Evolutionary conservation across 1,140 invertebrate genomes (phyloP).

Genomic region (Penaeus japonicus): DNA sequence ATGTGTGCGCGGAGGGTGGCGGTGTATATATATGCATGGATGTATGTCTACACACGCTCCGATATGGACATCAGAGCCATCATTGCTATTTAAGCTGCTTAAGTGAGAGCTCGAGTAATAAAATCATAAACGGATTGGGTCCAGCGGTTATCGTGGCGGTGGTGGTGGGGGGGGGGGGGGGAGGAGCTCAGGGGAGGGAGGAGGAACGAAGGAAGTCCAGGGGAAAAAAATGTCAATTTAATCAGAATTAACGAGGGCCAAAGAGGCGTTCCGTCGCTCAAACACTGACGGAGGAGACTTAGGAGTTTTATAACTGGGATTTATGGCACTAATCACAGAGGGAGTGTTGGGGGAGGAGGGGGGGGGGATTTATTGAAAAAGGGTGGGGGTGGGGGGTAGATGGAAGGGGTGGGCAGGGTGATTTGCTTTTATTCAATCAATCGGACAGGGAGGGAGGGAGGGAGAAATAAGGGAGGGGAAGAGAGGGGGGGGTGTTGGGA

Average conservation of each 20-base stretch:
- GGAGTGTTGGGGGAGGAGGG: not conserved
- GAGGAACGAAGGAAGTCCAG: not conserved
- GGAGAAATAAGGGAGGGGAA: not conserved
- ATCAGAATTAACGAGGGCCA: constrained; percentile 17
- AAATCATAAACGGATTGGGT: no score
- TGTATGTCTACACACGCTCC: no score
- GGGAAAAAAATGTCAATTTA: not conserved
- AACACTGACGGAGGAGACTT: not conserved
- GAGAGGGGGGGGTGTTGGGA: not conserved
- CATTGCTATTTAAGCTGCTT: no score
- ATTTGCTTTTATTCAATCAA: not conserved
- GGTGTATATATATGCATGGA: no score
- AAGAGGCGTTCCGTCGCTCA: not conserved
- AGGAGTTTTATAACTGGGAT: constrained; percentile 4
- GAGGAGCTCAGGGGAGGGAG: no score
- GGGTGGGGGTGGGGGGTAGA: not conserved
- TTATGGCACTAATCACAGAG: constrained; percentile 3
- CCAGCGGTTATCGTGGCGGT: no score
- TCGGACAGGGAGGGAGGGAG: not conserved
- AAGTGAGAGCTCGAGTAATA: no score
- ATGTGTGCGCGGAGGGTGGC: no score
- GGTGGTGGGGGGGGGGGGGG: no score
- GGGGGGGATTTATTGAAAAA: constrained; percentile 14
- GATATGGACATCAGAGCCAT: no score
- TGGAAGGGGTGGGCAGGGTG: not conserved